These are phyloP conservation scores for Varanus komodoensis DNA, from an alignment of 2,113 vertebrate genomes.

Conservation along the genomic window DNA sequence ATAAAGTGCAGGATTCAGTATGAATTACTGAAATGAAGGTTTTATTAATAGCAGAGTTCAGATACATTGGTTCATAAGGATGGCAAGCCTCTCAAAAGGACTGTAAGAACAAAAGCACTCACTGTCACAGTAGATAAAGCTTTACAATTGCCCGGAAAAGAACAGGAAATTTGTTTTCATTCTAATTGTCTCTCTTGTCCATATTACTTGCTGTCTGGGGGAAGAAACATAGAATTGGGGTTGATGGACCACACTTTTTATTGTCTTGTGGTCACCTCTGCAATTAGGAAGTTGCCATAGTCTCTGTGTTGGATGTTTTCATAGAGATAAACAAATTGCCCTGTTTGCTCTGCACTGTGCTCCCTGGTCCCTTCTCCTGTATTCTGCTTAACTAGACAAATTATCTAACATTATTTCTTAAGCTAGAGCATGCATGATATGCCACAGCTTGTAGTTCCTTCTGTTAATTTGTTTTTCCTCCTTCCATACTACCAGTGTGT, in stretches of 20 bases:
- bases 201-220: background rate
- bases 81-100: background rate
- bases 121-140: background rate
- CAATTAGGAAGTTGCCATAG: background rate
- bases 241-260: background rate
- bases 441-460: background rate
- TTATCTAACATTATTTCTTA: background rate
- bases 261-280: background rate
- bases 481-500: background rate
- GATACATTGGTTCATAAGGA: background rate
- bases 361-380: background rate
- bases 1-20: background rate
- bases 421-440: no score
- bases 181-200: background rate
- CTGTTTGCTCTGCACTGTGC: background rate
- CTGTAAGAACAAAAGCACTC: constrained; percentile 4
- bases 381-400: background rate
- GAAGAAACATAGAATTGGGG: background rate
- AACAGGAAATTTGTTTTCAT: background rate
- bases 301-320: background rate
- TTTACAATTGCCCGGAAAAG: background rate
- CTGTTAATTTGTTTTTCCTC: background rate
- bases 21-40: background rate
- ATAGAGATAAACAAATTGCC: background rate
- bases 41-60: background rate